Percentiles rank a stretch among this genome's conserved stretches.
These are phyloP conservation scores for Drosophila borborema DNA, from an alignment of 2,888 invertebrate genomes.

Conservation along the genomic window DNA sequence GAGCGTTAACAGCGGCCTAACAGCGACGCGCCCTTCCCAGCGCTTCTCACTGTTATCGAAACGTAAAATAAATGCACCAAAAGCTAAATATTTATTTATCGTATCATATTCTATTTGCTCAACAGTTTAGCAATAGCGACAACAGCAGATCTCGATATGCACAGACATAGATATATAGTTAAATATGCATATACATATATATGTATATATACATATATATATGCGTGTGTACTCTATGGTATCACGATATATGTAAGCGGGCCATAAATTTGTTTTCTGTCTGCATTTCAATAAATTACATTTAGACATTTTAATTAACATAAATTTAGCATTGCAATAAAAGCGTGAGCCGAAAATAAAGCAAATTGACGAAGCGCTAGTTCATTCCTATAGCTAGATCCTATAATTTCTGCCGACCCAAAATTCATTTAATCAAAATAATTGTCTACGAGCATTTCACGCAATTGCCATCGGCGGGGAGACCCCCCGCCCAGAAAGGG, in stretches of 20 bases:
- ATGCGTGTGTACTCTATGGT: neutral
- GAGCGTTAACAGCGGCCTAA: conserved; percentile 35
- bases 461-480: conserved; percentile 24
- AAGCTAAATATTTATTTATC: conserved; percentile 31
- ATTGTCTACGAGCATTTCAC: conserved; percentile 24
- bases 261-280: conserved; percentile 29
- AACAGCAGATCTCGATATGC: conserved; percentile 15
- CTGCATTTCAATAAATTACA: conserved; percentile 53
- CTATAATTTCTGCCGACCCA: conserved; percentile 47
- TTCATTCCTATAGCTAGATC: conserved; percentile 38
- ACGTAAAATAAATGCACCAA: conserved; percentile 20
- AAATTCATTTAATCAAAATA: conserved; percentile 44
- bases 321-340: conserved; percentile 69
- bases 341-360: conserved; percentile 24
- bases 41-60: conserved; percentile 46
- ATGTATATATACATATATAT: too few relatives aligned
- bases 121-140: conserved; percentile 34
- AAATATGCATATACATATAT: neutral
- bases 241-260: neutral
- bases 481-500: neutral
- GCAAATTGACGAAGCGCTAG: conserved; percentile 33
- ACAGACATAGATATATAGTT: neutral
- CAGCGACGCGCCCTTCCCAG: conserved; percentile 43
- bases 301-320: conserved; percentile 74
- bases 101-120: conserved; percentile 21